phyloP scores from a whole-genome alignment of 37 sponge, comb jelly and placozoan species.

The Trichoplax adhaerens region DNA sequence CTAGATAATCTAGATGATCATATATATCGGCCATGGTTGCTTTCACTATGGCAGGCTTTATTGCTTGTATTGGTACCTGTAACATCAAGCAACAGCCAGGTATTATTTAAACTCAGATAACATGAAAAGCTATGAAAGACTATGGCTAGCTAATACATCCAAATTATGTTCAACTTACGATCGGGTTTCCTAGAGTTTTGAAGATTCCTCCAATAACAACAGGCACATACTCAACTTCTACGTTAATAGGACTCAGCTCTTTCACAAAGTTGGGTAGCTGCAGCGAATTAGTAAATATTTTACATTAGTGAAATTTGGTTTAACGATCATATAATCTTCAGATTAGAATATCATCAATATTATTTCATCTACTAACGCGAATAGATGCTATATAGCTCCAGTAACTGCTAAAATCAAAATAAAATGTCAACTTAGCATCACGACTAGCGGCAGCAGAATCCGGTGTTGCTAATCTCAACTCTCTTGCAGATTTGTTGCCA shows the following conservation, averaged over 20 bases:
- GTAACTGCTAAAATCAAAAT: slow-evolving; percentile 73
- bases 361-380: slow-evolving; percentile 9
- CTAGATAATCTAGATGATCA: slow-evolving; percentile 36
- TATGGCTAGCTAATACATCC: not conserved
- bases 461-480: slow-evolving; percentile 25
- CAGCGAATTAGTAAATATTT: not conserved
- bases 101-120: not conserved
- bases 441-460: not conserved
- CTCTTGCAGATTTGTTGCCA: slow-evolving; percentile 33
- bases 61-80: slow-evolving; percentile 33
- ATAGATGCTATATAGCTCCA: slow-evolving; percentile 45
- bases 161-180: slow-evolving; percentile 17
- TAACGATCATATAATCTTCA: too few species aligned
- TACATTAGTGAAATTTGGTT: too few species aligned
- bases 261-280: slow-evolving; percentile 2
- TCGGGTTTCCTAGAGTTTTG: slow-evolving; percentile 53
- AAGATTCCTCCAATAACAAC: slow-evolving; percentile 71
- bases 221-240: slow-evolving; percentile 61
- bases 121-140: slow-evolving; percentile 3
- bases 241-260: not conserved
- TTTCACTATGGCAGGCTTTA: slow-evolving; percentile 24
- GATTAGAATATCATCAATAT: too few species aligned
- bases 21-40: slow-evolving; percentile 32
- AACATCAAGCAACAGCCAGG: not conserved
- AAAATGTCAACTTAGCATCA: slow-evolving; percentile 47